A percentile compares a stretch with the other conserved stretches of the same genome.
These are phyloP conservation scores for Mesorhabditis belari DNA, from an alignment of 2,888 invertebrate species.

Conservation along the genomic window DNA sequence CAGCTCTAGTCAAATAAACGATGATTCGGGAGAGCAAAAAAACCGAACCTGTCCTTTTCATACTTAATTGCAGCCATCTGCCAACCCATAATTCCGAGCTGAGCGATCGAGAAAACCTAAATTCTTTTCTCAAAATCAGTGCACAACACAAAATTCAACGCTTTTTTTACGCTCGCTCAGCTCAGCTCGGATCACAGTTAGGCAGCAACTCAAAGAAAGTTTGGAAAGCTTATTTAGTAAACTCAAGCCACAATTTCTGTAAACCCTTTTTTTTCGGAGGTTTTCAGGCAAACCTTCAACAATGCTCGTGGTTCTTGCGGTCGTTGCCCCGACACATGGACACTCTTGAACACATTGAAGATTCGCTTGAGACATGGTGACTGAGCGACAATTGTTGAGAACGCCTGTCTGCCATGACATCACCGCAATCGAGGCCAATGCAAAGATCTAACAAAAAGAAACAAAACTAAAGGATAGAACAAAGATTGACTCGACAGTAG, in stretches of 20 bases:
- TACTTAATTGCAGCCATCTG: constrained; percentile 53
- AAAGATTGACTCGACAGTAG: too few relatives aligned
- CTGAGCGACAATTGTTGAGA: constrained; percentile 41
- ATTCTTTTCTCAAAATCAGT: background rate
- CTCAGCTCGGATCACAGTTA: background rate
- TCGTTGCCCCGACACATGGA: constrained; percentile 50
- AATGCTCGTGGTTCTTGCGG: constrained; percentile 42
- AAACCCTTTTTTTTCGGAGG: too few relatives aligned
- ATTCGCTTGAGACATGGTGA: constrained; percentile 49
- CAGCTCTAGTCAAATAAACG: too few relatives aligned
- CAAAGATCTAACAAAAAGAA: too few relatives aligned
- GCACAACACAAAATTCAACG: background rate
- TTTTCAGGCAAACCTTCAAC: constrained; percentile 39
- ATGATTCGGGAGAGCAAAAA: too few relatives aligned
- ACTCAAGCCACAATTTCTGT: too few relatives aligned
- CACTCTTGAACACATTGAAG: constrained; percentile 50
- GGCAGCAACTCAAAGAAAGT: too few relatives aligned
- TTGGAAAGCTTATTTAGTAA: too few relatives aligned
- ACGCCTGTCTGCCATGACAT: constrained; percentile 51
- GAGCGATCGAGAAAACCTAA: constrained; percentile 47
- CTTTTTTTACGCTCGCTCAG: background rate
- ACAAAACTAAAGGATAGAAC: too few relatives aligned
- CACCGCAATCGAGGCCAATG: constrained; percentile 42
- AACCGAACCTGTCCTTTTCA: constrained; percentile 48
- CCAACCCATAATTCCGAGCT: constrained; percentile 52